These are phyloP conservation scores for Steinernema khuongi DNA, from an alignment of 1,140 invertebrate species.

Conservation along the genomic window DNA sequence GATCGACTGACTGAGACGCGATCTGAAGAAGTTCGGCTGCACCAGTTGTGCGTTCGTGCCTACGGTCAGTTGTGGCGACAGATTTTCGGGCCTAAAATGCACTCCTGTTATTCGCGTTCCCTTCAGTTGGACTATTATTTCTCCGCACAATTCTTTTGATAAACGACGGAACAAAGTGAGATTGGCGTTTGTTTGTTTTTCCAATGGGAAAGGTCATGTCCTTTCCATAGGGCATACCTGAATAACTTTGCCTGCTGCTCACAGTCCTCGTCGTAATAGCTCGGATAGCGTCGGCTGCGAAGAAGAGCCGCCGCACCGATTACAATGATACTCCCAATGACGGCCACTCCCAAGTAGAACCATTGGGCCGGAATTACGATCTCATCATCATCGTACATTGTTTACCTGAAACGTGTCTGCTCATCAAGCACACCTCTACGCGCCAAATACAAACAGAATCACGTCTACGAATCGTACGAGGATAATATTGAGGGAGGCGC, in stretches of 20 bases:
- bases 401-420: background rate
- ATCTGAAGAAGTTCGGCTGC: slow-evolving; percentile 32
- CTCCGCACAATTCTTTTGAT: too few relatives aligned
- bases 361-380: background rate
- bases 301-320: background rate
- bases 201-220: background rate
- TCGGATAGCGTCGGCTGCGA: background rate
- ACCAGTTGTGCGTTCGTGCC: slow-evolving; percentile 27
- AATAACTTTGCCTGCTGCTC: slow-evolving; percentile 32
- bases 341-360: background rate
- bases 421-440: background rate
- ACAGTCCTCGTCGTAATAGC: slow-evolving; percentile 26
- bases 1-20: slow-evolving; percentile 33
- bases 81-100: slow-evolving; percentile 26
- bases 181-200: too few relatives aligned
- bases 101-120: too few relatives aligned
- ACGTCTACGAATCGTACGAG: too few relatives aligned
- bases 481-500: too few relatives aligned
- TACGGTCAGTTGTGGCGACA: slow-evolving; percentile 25
- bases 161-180: too few relatives aligned
- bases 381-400: background rate
- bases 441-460: background rate
- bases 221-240: background rate
- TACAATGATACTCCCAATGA: background rate
- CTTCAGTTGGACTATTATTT: too few relatives aligned